Conservation (phyloP, 2,797 vertebrate species). For the Salarias fasciatus region DNA sequence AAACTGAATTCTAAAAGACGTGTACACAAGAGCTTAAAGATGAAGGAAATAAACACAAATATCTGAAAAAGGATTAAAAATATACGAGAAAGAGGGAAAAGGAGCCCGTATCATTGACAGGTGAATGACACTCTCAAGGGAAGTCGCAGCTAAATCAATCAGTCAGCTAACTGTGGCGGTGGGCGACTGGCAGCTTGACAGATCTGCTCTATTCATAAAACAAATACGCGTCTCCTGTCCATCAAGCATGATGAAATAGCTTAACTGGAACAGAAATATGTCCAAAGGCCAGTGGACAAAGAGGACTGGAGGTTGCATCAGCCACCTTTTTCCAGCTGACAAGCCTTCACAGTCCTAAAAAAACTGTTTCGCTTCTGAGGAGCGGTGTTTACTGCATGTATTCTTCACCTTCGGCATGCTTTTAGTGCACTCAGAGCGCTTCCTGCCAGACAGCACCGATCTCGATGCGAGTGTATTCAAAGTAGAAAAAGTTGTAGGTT, state of each 20-base stretch:
- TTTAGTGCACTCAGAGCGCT: neutral
- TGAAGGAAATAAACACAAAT: neutral
- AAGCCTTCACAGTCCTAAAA: constrained; percentile 15
- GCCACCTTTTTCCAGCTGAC: constrained; percentile 24
- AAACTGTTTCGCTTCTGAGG: constrained; percentile 1
- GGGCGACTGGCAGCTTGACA: constrained; percentile 66
- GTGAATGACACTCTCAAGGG: constrained; percentile 54
- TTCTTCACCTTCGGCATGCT: neutral
- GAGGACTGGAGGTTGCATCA: constrained; percentile 42
- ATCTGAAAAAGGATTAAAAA: neutral
- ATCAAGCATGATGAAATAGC: constrained; percentile 63
- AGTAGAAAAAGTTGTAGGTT: neutral
- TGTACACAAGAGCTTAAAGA: constrained; percentile 16
- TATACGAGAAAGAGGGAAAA: constrained; percentile 4
- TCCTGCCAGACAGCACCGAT: neutral
- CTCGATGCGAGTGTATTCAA: neutral
- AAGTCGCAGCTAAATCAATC: constrained; percentile 64
- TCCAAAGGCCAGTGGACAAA: constrained; percentile 42
- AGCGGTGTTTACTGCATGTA: constrained; percentile 9
- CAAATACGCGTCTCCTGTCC: constrained; percentile 55
- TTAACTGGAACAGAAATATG: constrained; percentile 42
- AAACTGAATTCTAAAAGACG: constrained; percentile 9
- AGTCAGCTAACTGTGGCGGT: constrained; percentile 48
- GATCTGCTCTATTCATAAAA: constrained; percentile 58
- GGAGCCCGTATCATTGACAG: constrained; percentile 39